Evolutionary conservation across 2,888 invertebrate genomes (phyloP).

Genomic region (Blastobasis adustella): DNA sequence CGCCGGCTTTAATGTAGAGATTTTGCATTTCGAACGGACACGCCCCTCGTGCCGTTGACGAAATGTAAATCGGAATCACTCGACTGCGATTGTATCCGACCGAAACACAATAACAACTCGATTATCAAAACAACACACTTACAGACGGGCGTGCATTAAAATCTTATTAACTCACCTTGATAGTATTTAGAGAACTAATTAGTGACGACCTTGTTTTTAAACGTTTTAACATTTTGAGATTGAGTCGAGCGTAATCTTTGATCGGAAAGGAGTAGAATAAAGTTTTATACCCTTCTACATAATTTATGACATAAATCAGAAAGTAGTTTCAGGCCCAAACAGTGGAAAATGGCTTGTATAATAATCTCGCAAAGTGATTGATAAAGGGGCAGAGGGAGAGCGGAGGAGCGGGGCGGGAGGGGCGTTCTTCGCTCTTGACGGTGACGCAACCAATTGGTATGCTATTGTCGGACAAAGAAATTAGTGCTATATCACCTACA

Average conservation of each 20-base stretch:
- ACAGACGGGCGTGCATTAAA: too few species aligned
- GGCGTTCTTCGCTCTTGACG: constrained; percentile 30
- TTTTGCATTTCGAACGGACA: neutral
- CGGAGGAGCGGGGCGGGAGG: constrained; percentile 17
- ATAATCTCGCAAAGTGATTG: constrained; percentile 46
- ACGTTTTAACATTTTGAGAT: too few species aligned
- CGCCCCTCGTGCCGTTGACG: neutral
- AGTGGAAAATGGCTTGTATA: constrained; percentile 26
- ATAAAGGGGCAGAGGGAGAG: constrained; percentile 33
- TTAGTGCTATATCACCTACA: constrained; percentile 9
- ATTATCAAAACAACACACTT: neutral
- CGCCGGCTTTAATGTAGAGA: neutral
- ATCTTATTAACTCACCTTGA: too few species aligned
- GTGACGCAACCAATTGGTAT: constrained; percentile 63
- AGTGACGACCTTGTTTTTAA: too few species aligned
- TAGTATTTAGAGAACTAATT: too few species aligned
- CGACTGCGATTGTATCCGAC: too few species aligned
- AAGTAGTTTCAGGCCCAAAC: neutral
- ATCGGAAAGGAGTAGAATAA: too few species aligned
- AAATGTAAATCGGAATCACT: neutral
- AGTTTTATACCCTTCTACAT: too few species aligned
- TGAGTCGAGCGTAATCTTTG: too few species aligned
- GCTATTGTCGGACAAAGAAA: constrained; percentile 51
- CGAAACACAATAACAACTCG: neutral
- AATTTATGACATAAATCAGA: neutral